Conservation (phyloP, 2,797 vertebrate genomes). For the Cossypha polioptera region DNA sequence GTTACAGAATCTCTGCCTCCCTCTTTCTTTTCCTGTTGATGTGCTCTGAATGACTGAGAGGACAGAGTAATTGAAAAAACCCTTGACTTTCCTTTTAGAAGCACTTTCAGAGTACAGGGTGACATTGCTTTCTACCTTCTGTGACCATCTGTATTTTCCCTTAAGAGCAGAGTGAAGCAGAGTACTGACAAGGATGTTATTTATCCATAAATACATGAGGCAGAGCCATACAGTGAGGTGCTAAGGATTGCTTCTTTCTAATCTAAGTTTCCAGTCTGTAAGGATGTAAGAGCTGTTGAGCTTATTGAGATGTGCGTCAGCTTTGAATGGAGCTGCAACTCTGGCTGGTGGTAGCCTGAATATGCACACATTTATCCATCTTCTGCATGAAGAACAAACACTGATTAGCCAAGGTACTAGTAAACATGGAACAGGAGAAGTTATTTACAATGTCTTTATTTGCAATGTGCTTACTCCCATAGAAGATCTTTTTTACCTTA, state of each 20-base stretch:
- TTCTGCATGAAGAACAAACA: neutral
- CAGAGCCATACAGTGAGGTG: neutral
- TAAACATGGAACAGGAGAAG: neutral
- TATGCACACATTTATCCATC: neutral
- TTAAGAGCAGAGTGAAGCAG: neutral
- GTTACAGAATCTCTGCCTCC: neutral
- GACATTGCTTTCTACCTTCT: neutral
- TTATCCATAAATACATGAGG: conserved; percentile 17
- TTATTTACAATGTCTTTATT: neutral
- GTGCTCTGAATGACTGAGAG: neutral
- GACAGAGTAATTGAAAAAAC: neutral
- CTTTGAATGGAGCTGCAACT: neutral
- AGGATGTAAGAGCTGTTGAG: neutral
- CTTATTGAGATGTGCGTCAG: neutral
- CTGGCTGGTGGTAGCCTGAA: neutral
- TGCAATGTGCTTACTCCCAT: neutral
- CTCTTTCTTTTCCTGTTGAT: neutral
- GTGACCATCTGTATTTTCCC: neutral
- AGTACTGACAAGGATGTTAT: neutral
- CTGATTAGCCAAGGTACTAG: neutral
- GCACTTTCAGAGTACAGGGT: neutral
- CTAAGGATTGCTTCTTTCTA: neutral
- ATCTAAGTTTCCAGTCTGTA: neutral
- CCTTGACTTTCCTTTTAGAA: neutral
- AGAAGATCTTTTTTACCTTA: neutral